Evolutionary conservation across 2,113 vertebrate species (phyloP).

Genomic region (Poicephalus gulielmi): DNA sequence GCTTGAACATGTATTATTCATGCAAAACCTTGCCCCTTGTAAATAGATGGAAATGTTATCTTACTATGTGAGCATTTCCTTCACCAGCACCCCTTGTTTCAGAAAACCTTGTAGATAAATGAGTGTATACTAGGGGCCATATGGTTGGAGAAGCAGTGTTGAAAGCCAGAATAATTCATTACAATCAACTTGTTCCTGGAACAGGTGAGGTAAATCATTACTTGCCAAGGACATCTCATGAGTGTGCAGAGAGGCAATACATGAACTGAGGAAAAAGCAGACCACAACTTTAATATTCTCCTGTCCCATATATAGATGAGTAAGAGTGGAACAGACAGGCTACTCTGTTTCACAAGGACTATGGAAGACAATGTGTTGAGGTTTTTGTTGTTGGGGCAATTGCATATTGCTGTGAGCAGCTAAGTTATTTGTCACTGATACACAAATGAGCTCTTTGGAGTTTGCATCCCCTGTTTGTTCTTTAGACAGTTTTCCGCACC

Average conservation of each 20-base stretch:
- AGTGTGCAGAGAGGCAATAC: background rate
- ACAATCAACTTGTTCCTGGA: slow-evolving; percentile 37
- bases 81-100: background rate
- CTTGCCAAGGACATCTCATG: slow-evolving; percentile 24
- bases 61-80: background rate
- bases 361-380: background rate
- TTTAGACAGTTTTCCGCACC: background rate
- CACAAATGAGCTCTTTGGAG: background rate
- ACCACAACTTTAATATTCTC: background rate
- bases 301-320: background rate
- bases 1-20: background rate
- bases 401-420: background rate
- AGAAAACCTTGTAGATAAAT: slow-evolving; percentile 33
- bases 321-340: background rate
- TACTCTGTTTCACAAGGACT: background rate
- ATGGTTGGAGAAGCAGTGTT: background rate
- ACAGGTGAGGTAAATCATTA: slow-evolving; percentile 42
- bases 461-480: background rate
- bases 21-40: background rate
- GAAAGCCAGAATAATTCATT: slow-evolving; percentile 51
- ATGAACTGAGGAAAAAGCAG: background rate
- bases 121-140: background rate
- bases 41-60: slow-evolving; percentile 6
- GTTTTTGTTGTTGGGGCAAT: background rate
- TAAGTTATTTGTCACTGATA: background rate